Percentiles rank a stretch among this genome's conserved stretches.
Conservation (phyloP, 2,113 vertebrate species). For the Ranitomeya imitator region DNA sequence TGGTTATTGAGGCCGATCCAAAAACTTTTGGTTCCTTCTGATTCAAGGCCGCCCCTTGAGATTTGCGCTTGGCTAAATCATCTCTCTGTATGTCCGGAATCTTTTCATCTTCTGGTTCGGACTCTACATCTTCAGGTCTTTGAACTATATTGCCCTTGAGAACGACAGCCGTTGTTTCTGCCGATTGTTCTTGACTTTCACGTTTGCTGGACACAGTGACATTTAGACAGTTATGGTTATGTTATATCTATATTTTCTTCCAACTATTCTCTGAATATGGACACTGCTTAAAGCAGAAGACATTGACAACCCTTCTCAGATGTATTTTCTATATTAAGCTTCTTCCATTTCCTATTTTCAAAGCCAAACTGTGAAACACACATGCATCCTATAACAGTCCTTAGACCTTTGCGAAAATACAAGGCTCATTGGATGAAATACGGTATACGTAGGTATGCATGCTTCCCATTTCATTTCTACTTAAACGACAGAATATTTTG, state of each 20-base stretch:
- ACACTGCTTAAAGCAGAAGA: not conserved
- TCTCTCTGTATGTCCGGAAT: constrained; percentile 76
- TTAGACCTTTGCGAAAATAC: not conserved
- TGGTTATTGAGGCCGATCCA: constrained; percentile 76
- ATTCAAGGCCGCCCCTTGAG: constrained; percentile 67
- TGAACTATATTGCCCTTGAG: constrained; percentile 66
- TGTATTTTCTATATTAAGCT: too few species aligned
- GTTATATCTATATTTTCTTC: not conserved
- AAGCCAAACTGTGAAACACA: not conserved
- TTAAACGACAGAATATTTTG: constrained; percentile 51
- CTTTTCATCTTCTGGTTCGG: constrained; percentile 62
- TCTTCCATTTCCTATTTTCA: not conserved
- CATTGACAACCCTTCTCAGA: not conserved
- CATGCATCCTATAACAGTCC: not conserved
- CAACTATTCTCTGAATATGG: not conserved
- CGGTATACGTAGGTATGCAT: not conserved
- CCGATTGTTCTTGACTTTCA: constrained; percentile 64
- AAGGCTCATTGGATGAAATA: not conserved
- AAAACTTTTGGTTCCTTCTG: constrained; percentile 73
- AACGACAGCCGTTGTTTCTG: constrained; percentile 64
- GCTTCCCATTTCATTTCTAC: not conserved
- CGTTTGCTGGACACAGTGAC: constrained; percentile 66
- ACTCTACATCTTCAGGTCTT: constrained; percentile 65
- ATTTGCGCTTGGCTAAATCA: constrained; percentile 78
- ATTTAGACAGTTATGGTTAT: not conserved